phyloP scores from a whole-genome alignment of 1,140 invertebrate genomes.

The Orius laevigatus region DNA sequence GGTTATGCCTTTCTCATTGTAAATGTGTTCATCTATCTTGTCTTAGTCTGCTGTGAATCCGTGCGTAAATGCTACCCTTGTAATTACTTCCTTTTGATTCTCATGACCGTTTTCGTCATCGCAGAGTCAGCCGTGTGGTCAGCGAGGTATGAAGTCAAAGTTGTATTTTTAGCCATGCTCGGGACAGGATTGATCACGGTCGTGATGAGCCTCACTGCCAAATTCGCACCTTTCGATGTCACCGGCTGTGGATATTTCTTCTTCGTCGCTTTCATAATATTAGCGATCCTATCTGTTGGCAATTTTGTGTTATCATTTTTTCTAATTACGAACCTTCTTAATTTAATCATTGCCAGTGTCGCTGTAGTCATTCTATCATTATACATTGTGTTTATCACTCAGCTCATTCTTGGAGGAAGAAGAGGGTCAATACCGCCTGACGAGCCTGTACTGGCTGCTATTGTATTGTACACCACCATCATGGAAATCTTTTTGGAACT shows the following conservation, averaged over 20 bases:
- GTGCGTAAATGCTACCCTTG: background rate
- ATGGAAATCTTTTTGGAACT: constrained; percentile 3
- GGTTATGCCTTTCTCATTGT: background rate
- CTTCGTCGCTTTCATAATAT: background rate
- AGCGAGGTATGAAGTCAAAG: background rate
- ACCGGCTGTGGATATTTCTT: constrained; percentile 6
- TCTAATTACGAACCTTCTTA: background rate
- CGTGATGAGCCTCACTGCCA: background rate
- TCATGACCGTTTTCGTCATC: background rate
- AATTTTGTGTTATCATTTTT: background rate
- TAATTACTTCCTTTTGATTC: background rate
- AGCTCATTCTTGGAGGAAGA: constrained; percentile 4
- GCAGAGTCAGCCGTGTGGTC: background rate
- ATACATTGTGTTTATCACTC: constrained; percentile 3
- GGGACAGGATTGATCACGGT: background rate
- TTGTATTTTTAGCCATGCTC: constrained; percentile 1
- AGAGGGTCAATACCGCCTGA: background rate
- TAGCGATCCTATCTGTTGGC: background rate
- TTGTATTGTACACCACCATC: constrained; percentile 3
- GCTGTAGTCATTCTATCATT: background rate
- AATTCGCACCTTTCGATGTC: constrained; percentile 1
- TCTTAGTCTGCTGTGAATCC: background rate
- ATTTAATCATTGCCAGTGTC: background rate
- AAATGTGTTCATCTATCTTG: background rate
- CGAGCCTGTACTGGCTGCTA: background rate